phyloP scores from a whole-genome alignment of 2,113 vertebrate genomes.

The Lanius collurio region DNA sequence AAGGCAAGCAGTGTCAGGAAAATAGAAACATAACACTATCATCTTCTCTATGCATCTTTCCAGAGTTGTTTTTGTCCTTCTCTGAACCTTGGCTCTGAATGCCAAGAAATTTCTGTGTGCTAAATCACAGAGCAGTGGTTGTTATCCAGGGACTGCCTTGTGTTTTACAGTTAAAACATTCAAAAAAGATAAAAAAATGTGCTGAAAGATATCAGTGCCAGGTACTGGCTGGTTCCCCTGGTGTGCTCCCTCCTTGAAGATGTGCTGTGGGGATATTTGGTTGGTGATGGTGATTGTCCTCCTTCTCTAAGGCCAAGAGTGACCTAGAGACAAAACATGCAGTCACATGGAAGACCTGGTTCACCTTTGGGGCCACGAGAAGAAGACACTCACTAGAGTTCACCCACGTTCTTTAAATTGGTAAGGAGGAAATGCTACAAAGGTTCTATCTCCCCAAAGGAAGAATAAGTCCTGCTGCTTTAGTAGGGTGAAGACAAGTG shows the following conservation, averaged over 20 bases:
- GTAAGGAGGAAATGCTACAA: neutral
- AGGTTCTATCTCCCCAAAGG: neutral
- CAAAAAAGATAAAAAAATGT: neutral
- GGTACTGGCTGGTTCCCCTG: neutral
- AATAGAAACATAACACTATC: neutral
- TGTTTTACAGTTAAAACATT: neutral
- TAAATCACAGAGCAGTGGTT: neutral
- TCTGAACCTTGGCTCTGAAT: neutral
- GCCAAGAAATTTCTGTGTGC: neutral
- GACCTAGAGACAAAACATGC: neutral
- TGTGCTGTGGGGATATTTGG: neutral
- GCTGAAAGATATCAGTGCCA: neutral
- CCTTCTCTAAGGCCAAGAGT: neutral
- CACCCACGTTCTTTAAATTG: neutral
- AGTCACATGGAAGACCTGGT: neutral
- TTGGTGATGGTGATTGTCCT: neutral
- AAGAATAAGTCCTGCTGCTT: neutral
- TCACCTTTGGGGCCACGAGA: neutral
- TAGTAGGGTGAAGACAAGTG: neutral
- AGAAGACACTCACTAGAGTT: neutral
- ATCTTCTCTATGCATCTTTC: neutral
- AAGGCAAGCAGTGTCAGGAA: neutral
- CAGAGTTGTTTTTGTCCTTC: neutral
- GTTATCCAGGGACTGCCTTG: neutral
- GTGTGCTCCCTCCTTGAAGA: neutral